phyloP scores from a whole-genome alignment of 2,888 invertebrate species.

The Euzophera pinguis region DNA sequence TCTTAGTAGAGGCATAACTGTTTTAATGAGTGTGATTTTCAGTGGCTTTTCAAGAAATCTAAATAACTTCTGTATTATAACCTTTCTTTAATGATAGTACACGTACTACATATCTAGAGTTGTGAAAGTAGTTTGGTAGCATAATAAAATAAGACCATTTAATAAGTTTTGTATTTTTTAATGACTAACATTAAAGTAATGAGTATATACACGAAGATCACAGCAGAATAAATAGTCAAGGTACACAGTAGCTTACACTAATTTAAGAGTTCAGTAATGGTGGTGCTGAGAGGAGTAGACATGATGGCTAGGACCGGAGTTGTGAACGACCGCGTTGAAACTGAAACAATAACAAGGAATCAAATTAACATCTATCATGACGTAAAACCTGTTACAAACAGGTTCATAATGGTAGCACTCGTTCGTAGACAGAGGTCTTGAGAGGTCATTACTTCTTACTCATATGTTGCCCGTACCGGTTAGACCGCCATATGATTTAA shows the following conservation, averaged over 20 bases:
- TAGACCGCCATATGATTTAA: conserved; percentile 61
- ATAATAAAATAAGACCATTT: conserved; percentile 5
- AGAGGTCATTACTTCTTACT: conserved; percentile 53
- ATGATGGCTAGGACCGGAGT: conserved; percentile 71
- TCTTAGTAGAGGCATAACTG: no score
- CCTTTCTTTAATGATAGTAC: no score
- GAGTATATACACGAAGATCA: conserved; percentile 46
- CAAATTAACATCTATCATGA: conserved; percentile 12
- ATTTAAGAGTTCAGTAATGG: conserved; percentile 47
- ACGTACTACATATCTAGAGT: no score
- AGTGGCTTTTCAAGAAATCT: no score
- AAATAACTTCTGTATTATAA: no score
- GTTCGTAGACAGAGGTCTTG: conserved; percentile 41
- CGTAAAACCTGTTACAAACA: conserved; percentile 40
- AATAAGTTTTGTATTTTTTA: conserved; percentile 21
- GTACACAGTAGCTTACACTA: conserved; percentile 37
- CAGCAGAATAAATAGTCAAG: conserved; percentile 53
- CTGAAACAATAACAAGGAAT: conserved; percentile 43
- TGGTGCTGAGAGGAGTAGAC: conserved; percentile 65
- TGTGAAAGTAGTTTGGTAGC: not conserved
- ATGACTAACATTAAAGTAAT: conserved; percentile 37
- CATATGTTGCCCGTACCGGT: conserved; percentile 58
- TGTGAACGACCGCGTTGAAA: conserved; percentile 73
- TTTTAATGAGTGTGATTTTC: no score
- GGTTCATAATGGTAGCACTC: conserved; percentile 25